Evolutionary conservation across 2,797 vertebrate species (phyloP).

Genomic region (Pangasius sanitwongsei): DNA sequence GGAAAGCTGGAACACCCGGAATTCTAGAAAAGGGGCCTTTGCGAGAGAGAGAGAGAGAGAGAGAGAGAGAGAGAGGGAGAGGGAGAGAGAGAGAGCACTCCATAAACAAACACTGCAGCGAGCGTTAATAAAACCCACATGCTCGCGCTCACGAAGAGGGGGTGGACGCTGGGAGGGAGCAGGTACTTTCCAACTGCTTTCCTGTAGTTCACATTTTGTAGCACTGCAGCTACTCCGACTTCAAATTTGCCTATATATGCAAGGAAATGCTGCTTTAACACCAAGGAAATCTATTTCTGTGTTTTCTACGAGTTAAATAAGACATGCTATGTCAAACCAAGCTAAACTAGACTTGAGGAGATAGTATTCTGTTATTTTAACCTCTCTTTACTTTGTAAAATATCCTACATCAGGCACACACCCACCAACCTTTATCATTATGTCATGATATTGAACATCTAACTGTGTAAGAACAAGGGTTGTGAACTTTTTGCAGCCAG

Average conservation of each 20-base stretch:
- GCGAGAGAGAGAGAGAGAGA: background rate
- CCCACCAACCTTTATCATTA: background rate
- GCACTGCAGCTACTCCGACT: constrained; percentile 2
- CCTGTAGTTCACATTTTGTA: constrained; percentile 48
- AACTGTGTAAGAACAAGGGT: background rate
- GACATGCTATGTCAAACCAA: background rate
- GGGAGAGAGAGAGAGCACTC: constrained; percentile 47
- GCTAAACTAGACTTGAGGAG: background rate
- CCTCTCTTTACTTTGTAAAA: background rate
- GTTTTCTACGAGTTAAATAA: no score
- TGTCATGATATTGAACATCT: background rate
- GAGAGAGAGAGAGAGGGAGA: background rate
- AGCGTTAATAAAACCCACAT: constrained; percentile 67
- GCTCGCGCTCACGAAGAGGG: constrained; percentile 55
- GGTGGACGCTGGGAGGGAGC: constrained; percentile 49
- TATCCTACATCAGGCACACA: background rate
- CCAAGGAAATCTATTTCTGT: background rate
- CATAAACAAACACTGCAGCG: constrained; percentile 64
- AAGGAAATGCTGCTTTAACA: background rate
- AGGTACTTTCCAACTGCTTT: constrained; percentile 58
- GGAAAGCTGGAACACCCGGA: constrained; percentile 58
- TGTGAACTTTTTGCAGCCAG: background rate
- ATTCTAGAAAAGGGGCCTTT: constrained; percentile 58
- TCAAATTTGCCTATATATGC: background rate
- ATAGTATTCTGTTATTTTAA: background rate